These are phyloP conservation scores for Tringa solitaria DNA, from an alignment of 2,113 vertebrate genomes.

Conservation along the genomic window DNA sequence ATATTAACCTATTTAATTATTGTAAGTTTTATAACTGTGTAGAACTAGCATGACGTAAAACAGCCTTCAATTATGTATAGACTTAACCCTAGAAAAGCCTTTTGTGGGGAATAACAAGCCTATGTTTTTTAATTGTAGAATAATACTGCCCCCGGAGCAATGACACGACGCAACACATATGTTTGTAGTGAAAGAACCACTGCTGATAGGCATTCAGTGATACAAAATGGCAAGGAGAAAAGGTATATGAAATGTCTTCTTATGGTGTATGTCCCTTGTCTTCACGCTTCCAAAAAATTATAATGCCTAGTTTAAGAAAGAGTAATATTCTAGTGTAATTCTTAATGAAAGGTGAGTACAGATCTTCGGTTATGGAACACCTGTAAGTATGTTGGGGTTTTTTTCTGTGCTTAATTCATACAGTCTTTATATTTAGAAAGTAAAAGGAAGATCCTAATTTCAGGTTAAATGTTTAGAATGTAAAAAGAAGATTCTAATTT, in stretches of 20 bases:
- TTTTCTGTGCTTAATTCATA: background rate
- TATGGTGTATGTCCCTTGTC: constrained; percentile 29
- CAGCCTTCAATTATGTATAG: background rate
- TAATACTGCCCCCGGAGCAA: constrained; percentile 87
- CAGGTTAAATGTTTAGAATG: background rate
- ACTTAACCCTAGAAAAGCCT: background rate
- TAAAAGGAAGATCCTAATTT: background rate
- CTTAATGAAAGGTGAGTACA: constrained; percentile 50
- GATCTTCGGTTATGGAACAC: background rate
- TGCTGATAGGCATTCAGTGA: constrained; percentile 90
- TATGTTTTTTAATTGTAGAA: constrained; percentile 76
- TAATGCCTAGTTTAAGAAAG: constrained; percentile 6
- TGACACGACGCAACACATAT: constrained; percentile 95
- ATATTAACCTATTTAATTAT: background rate
- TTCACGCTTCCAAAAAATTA: background rate
- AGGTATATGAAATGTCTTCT: constrained; percentile 78
- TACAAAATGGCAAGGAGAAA: constrained; percentile 97
- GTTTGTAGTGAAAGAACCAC: constrained; percentile 93
- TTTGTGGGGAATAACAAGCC: constrained; percentile 16
- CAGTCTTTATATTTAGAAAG: background rate
- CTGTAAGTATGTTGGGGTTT: background rate
- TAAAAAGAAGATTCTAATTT: background rate
- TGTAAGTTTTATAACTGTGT: background rate
- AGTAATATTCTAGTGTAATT: background rate
- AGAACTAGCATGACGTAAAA: background rate